Evolutionary conservation across 2,797 vertebrate genomes (phyloP).

Genomic region (Anguilla obscura): DNA sequence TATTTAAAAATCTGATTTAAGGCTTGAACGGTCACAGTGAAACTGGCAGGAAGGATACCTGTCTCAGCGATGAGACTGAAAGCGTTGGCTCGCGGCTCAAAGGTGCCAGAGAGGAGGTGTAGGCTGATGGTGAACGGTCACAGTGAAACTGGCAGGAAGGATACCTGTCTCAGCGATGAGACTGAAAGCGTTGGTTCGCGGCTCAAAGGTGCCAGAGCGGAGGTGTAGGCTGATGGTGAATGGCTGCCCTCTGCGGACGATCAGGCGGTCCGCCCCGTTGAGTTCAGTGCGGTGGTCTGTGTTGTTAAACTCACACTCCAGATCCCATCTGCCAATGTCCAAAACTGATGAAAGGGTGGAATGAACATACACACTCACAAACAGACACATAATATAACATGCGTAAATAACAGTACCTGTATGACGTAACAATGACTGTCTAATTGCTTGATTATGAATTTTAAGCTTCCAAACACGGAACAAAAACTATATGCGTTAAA

Average conservation of each 20-base stretch:
- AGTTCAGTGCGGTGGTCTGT: constrained; percentile 77
- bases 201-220: constrained; percentile 72
- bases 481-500: no score
- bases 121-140: constrained; percentile 57
- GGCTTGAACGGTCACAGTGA: not conserved
- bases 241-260: constrained; percentile 83
- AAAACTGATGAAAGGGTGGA: constrained; percentile 67
- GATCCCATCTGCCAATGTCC: constrained; percentile 75
- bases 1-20: no score
- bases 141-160: not conserved
- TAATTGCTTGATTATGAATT: no score
- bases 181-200: constrained; percentile 72
- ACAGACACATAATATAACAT: not conserved
- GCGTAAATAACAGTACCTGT: not conserved
- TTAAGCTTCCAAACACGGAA: no score
- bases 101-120: constrained; percentile 73
- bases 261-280: constrained; percentile 73
- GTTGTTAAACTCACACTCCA: constrained; percentile 81
- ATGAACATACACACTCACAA: no score
- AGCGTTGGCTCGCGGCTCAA: constrained; percentile 72
- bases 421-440: not conserved
- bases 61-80: constrained; percentile 78
- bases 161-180: constrained; percentile 81
- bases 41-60: constrained; percentile 62
- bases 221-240: constrained; percentile 81